Percentiles rank a stretch among this genome's conserved stretches.
Evolutionary conservation across 2,797 vertebrate genomes (phyloP).

Genomic region (Micropoecilia bifurca): DNA sequence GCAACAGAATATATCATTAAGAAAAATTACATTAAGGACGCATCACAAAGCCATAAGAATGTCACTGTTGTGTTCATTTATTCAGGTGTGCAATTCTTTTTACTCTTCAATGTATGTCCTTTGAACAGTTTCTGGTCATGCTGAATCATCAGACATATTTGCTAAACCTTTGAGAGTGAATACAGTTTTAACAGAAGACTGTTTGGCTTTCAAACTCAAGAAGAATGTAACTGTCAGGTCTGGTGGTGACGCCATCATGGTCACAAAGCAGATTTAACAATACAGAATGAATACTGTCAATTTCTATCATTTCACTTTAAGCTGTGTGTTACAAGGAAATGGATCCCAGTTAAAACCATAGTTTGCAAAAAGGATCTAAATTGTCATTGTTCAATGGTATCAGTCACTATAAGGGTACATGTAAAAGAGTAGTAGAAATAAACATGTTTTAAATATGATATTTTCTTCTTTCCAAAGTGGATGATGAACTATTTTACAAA

Average conservation of each 20-base stretch:
- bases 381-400: neutral
- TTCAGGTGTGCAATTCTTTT: conserved; percentile 39
- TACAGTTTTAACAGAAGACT: neutral
- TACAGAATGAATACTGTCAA: neutral
- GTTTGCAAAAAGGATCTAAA: neutral
- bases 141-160: neutral
- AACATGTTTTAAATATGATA: neutral
- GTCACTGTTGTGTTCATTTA: conserved; percentile 55
- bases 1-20: conserved; percentile 24
- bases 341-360: neutral
- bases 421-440: neutral
- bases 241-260: neutral
- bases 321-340: neutral
- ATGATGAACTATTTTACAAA: conserved; percentile 20
- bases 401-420: neutral
- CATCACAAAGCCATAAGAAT: rapidly evolving
- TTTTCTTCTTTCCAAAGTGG: conserved; percentile 20
- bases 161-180: neutral
- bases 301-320: neutral
- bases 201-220: neutral
- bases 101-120: neutral
- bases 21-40: rapidly evolving
- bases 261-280: neutral
- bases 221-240: neutral
- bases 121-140: neutral